phyloP scores from a whole-genome alignment of 1,140 invertebrate genomes.

The Pygmarrhopalites habei region DNA sequence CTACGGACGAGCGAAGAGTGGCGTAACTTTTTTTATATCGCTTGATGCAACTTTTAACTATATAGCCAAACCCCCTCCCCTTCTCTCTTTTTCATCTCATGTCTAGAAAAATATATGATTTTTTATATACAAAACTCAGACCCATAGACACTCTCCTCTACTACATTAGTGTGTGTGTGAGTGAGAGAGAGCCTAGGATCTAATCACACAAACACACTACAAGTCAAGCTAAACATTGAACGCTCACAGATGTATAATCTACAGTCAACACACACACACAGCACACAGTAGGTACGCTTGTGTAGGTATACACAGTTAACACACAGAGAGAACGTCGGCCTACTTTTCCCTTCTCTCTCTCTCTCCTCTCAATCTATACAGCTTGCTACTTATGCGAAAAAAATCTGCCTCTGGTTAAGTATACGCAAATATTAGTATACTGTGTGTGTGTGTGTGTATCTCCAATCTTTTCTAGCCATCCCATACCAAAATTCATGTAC shows the following conservation, averaged over 20 bases:
- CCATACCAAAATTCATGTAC: too few relatives aligned
- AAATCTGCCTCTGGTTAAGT: conserved; percentile 1
- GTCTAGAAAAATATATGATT: too few relatives aligned
- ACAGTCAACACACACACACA: not conserved
- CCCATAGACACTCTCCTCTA: not conserved
- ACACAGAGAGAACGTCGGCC: conserved; percentile 26
- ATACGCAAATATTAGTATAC: too few relatives aligned
- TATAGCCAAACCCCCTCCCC: not conserved
- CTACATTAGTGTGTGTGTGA: too few relatives aligned
- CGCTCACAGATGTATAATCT: not conserved
- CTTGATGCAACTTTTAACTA: conserved; percentile 25
- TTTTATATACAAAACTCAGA: too few relatives aligned
- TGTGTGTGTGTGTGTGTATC: too few relatives aligned
- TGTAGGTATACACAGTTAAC: not conserved
- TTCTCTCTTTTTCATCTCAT: not conserved
- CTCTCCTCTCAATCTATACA: conserved; percentile 1
- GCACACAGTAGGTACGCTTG: not conserved
- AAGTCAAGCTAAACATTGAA: not conserved
- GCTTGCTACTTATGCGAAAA: conserved; percentile 18
- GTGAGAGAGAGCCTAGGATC: not conserved
- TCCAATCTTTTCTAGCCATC: too few relatives aligned
- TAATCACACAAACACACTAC: not conserved
- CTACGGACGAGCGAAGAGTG: conserved; percentile 16
- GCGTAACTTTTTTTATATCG: conserved; percentile 35
- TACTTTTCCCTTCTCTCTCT: conserved; percentile 13